Evolutionary conservation across 2,797 vertebrate genomes (phyloP).

Genomic region (Pseudocheirus occidentalis): DNA sequence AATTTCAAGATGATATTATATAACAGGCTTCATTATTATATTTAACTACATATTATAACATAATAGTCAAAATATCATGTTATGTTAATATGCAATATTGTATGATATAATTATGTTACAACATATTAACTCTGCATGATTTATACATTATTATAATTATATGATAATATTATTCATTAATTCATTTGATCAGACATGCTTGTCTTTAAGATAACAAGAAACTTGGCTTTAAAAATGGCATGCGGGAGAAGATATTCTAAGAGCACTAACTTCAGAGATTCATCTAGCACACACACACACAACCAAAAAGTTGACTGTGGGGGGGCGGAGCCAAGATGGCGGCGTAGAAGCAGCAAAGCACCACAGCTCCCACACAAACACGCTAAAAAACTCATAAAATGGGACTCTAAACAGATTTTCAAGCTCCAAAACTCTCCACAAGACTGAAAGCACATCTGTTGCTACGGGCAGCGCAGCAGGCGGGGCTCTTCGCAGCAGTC

Average conservation of each 20-base stretch:
- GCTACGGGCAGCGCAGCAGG: too few relatives aligned
- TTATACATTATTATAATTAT: background rate
- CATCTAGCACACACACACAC: background rate
- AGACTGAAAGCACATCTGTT: too few relatives aligned
- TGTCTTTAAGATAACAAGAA: conserved; percentile 15
- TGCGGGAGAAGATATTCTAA: background rate
- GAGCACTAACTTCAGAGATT: conserved; percentile 3
- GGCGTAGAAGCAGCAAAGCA: too few relatives aligned
- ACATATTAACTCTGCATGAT: background rate
- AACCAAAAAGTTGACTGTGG: background rate
- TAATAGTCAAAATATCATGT: background rate
- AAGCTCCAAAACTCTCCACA: too few relatives aligned
- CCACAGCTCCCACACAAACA: too few relatives aligned
- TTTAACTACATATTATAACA: background rate
- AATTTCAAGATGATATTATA: background rate
- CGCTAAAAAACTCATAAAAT: too few relatives aligned
- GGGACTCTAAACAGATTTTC: too few relatives aligned
- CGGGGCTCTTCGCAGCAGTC: too few relatives aligned
- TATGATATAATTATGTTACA: background rate
- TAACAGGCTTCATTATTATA: background rate
- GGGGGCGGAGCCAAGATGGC: too few relatives aligned
- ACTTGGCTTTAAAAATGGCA: conserved; percentile 1
- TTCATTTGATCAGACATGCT: background rate
- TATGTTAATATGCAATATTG: background rate
- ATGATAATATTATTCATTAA: background rate